A percentile compares a stretch with the other conserved stretches of the same genome.
Evolutionary conservation across 2,113 vertebrate genomes (phyloP).

Genomic region (Deroptyus accipitrinus): DNA sequence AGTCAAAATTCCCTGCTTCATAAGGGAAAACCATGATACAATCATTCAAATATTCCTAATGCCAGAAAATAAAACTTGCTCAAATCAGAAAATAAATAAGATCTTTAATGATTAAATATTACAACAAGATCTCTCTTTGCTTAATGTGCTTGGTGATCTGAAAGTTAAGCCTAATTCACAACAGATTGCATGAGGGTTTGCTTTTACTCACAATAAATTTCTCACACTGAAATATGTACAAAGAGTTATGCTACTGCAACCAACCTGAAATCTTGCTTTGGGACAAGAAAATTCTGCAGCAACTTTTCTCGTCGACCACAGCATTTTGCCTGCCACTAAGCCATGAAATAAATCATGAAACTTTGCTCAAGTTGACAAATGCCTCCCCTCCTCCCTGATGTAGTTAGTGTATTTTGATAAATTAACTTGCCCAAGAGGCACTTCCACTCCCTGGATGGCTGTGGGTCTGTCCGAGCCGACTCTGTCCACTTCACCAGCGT

Average conservation of each 20-base stretch:
- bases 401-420: not conserved
- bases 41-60: not conserved
- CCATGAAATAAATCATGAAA: not conserved
- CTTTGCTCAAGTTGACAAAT: not conserved
- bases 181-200: not conserved
- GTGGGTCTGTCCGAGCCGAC: fast-evolving
- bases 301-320: fast-evolving
- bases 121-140: not conserved
- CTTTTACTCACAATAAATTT: not conserved
- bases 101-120: not conserved
- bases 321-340: not conserved
- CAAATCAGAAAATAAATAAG: not conserved
- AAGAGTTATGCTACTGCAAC: not conserved
- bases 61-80: not conserved
- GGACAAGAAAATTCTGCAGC: not conserved
- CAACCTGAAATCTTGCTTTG: not conserved
- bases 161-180: not conserved
- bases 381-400: fast-evolving
- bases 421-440: fast-evolving
- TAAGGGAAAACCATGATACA: not conserved
- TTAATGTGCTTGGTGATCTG: not conserved
- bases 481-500: too few species aligned
- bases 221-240: not conserved
- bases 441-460: not conserved
- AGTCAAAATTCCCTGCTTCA: not conserved